These are phyloP conservation scores for Archilochus colubris DNA, from an alignment of 2,113 vertebrate species.

Conservation along the genomic window DNA sequence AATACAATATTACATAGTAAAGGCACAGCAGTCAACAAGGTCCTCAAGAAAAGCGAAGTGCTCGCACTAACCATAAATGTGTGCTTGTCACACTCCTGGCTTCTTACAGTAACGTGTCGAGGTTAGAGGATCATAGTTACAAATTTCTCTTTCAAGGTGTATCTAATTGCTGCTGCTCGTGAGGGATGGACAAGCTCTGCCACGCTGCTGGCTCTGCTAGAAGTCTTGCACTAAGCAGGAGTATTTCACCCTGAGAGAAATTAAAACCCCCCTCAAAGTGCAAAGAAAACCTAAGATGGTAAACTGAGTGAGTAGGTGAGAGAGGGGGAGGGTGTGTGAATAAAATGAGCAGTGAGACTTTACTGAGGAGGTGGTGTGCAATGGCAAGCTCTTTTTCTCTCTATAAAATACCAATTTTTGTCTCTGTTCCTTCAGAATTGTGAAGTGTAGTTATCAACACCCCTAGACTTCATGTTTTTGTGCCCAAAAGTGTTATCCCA, in stretches of 20 bases:
- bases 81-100: not conserved
- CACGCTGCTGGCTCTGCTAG: not conserved
- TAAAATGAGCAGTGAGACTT: not conserved
- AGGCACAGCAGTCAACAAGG: not conserved
- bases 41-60: not conserved
- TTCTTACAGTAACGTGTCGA: not conserved
- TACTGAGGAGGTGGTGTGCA: rapidly evolving
- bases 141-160: not conserved
- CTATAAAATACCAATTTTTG: not conserved
- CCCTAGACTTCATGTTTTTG: not conserved
- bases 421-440: not conserved
- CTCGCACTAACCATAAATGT: not conserved
- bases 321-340: rapidly evolving
- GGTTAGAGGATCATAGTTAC: not conserved
- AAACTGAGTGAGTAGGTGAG: not conserved
- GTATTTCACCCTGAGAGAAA: not conserved
- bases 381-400: not conserved
- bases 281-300: not conserved
- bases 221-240: not conserved
- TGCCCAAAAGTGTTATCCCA: not conserved
- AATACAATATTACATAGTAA: constrained; percentile 3
- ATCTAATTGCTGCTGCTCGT: not conserved
- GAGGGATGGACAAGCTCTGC: not conserved
- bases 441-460: not conserved
- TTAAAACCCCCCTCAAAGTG: not conserved